Base-by-base conservation (phyloP, 2,888 invertebrate species). In the Phaonia tiefii region DNA sequence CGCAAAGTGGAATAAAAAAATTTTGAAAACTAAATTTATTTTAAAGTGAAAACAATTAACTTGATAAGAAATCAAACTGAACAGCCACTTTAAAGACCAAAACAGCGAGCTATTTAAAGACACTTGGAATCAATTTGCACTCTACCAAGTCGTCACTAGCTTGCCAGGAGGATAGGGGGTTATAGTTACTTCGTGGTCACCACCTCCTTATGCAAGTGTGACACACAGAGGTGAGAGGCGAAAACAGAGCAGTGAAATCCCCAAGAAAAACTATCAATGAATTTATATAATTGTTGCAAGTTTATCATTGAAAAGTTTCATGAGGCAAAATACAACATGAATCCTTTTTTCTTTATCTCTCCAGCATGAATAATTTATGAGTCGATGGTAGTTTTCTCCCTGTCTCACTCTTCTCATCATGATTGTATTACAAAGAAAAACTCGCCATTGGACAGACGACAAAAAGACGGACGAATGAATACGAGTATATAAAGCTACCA, bases 201-300 rank as follows among this genome's bases (percentile, higher is more conserved):
- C n/a, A n/a, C n/a, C n/a, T n/a, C n/a, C n/a, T n/a, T n/a, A n/a
- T 1, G 49, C 7, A 2, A 49, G 10, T 20, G 5, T 10, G 10
- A 49, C 4, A 20, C 44, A 44, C 44, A 44, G 44, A 8, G n/a
- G 15, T 4, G 3, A 51, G 10, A 51, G 22, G 22, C 20, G 15
- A 5, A 51, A 10, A 20, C 20, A 54, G 13, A 54, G 11, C 22
- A 25, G 20, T 37, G 37, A 37, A 44, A 44, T 10, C 5, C 37
- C 37, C 10, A 44, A 44, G 44, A 10, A 13, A 44, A 44, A 10
- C 44, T 13, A 44, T 10, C 44, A 46, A 46, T 15, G 63, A 4
- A 63, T 73, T 73, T 73, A 20, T 51, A 78, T 73, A 69, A 74
- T 73, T 63, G 69, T 26, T 44, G 63, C 63, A 54, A 63, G 44